Conservation (phyloP, 2,888 invertebrate genomes). For the Leucoma salicis region DNA sequence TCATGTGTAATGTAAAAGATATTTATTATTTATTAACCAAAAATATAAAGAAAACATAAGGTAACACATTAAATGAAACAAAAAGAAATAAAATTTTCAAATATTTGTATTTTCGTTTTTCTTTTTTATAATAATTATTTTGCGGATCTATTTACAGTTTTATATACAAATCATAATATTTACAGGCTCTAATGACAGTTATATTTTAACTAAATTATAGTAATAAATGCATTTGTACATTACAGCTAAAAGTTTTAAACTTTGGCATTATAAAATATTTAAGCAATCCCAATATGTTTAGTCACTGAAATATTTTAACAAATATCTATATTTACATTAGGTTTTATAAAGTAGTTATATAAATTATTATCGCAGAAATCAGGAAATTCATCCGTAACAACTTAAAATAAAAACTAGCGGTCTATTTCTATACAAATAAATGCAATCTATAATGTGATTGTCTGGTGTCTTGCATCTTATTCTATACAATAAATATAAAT, state of each 20-base stretch:
- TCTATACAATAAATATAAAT: conserved; percentile 64
- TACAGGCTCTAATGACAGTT: conserved; percentile 64
- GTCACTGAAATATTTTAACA: conserved; percentile 35
- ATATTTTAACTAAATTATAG: conserved; percentile 52
- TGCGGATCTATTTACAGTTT: conserved; percentile 59
- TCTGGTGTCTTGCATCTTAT: conserved; percentile 39
- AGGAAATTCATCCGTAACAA: conserved; percentile 68
- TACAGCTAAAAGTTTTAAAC: conserved; percentile 71
- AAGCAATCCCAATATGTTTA: conserved; percentile 39
- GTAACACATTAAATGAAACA: conserved; percentile 68
- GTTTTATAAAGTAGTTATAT: conserved; percentile 51
- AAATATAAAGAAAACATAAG: conserved; percentile 23
- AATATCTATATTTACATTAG: conserved; percentile 55
- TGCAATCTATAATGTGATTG: too few relatives aligned
- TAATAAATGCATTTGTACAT: conserved; percentile 75
- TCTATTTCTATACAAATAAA: conserved; percentile 64
- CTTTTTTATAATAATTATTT: conserved; percentile 53
- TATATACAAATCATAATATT: conserved; percentile 71
- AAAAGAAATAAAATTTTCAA: conserved; percentile 74
- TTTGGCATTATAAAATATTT: conserved; percentile 73
- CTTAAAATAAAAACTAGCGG: conserved; percentile 53
- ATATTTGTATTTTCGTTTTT: conserved; percentile 72
- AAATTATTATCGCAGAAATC: conserved; percentile 77
- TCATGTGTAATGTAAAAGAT: too few relatives aligned
- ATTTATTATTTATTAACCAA: too few relatives aligned